A percentile compares a stretch with the other conserved stretches of the same genome.
These are phyloP conservation scores for Perca flavescens DNA, from an alignment of 2,113 vertebrate genomes.

Conservation along the genomic window DNA sequence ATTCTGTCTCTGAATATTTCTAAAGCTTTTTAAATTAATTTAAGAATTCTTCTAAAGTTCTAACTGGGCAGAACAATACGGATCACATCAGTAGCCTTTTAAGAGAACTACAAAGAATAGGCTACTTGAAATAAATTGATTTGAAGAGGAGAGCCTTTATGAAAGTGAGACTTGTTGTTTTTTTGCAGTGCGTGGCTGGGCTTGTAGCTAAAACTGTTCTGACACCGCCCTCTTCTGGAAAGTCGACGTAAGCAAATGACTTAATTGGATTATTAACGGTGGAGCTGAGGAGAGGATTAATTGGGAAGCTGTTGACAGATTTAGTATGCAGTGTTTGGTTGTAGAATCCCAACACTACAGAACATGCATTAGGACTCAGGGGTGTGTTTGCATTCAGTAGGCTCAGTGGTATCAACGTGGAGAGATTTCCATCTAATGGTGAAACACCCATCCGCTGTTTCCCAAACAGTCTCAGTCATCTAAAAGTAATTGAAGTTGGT, in stretches of 20 bases:
- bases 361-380: neutral
- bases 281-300: constrained; percentile 1
- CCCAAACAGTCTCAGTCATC: neutral
- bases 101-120: neutral
- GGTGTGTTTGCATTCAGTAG: neutral
- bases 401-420: constrained; percentile 4
- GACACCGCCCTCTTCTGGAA: constrained; percentile 83
- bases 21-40: neutral
- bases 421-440: constrained; percentile 39
- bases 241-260: constrained; percentile 58
- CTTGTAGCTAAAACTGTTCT: constrained; percentile 60
- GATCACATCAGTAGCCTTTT: neutral
- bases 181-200: constrained; percentile 4
- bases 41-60: neutral
- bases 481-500: neutral
- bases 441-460: constrained; percentile 28
- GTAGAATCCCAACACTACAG: neutral
- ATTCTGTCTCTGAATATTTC: no score
- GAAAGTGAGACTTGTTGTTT: constrained; percentile 8
- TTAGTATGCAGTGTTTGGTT: neutral
- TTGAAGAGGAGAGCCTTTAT: neutral
- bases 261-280: constrained; percentile 67
- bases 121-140: neutral
- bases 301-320: neutral
- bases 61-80: neutral